Evolutionary conservation across 2,797 vertebrate species (phyloP).

Genomic region (Parotocinclus haroldoi): DNA sequence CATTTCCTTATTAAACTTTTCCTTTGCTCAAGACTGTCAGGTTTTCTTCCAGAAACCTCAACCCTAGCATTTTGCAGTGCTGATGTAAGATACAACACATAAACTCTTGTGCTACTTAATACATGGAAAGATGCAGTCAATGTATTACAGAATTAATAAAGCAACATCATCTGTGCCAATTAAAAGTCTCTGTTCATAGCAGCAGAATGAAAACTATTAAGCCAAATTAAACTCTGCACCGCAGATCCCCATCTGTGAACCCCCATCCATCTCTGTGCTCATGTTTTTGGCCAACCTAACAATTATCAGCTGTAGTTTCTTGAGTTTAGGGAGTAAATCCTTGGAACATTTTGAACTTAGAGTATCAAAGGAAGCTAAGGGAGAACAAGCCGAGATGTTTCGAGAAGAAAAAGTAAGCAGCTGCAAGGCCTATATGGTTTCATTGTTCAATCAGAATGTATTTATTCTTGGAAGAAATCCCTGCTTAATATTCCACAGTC

Average conservation of each 20-base stretch:
- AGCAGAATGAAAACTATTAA: no score
- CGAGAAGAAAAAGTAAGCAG: neutral
- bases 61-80: neutral
- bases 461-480: conserved; percentile 1
- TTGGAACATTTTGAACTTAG: conserved; percentile 4
- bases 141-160: no score
- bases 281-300: conserved; percentile 14
- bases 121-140: neutral
- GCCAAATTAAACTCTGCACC: neutral
- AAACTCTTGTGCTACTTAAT: neutral
- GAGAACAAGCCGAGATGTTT: neutral
- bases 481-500: neutral
- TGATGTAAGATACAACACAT: conserved; percentile 6
- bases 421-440: neutral
- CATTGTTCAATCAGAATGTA: conserved; percentile 1
- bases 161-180: no score
- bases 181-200: neutral
- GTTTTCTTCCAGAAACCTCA: neutral
- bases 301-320: conserved; percentile 32
- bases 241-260: conserved; percentile 7
- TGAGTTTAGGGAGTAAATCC: conserved; percentile 8
- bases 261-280: conserved; percentile 19
- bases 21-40: neutral
- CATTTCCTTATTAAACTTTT: no score
- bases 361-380: neutral